Percentiles rank a stretch among this genome's conserved stretches.
These are phyloP conservation scores for Brachionus rotundiformis DNA, from an alignment of 1,140 invertebrate species.

Conservation along the genomic window DNA sequence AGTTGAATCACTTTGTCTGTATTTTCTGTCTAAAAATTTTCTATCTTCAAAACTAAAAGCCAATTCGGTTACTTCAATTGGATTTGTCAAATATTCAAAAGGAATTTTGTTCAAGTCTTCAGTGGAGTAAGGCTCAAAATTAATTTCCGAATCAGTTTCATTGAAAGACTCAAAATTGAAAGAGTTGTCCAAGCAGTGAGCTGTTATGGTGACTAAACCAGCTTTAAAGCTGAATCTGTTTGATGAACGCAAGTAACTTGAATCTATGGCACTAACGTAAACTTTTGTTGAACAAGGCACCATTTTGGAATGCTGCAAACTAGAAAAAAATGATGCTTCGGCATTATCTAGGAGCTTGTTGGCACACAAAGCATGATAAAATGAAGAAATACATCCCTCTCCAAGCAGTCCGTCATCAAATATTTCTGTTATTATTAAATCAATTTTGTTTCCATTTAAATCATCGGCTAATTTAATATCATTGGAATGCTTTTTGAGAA, in stretches of 20 bases:
- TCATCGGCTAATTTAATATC: background rate
- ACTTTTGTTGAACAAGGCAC: conserved; percentile 24
- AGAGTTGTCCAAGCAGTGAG: conserved; percentile 11
- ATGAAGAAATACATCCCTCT: conserved; percentile 13
- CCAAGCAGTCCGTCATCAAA: conserved; percentile 40
- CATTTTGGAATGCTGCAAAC: background rate
- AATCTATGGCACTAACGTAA: conserved; percentile 3
- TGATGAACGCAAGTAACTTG: background rate
- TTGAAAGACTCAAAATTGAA: conserved; percentile 4
- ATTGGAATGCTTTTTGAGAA: conserved; percentile 42
- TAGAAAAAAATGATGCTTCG: background rate
- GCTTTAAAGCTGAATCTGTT: conserved; percentile 6
- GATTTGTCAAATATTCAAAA: conserved; percentile 23
- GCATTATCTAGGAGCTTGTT: background rate
- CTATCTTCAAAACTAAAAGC: conserved; percentile 18
- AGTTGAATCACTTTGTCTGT: background rate
- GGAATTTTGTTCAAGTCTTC: conserved; percentile 30
- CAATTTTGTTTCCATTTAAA: conserved; percentile 21
- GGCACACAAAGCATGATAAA: conserved; percentile 26
- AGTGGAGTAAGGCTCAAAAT: conserved; percentile 27
- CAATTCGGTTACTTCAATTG: conserved; percentile 19
- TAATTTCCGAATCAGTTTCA: background rate
- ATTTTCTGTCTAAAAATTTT: conserved; percentile 26
- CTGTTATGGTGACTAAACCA: background rate
- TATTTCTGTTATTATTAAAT: conserved; percentile 49